phyloP scores from a whole-genome alignment of 2,113 vertebrate genomes.

The Crotalus horridus region DNA sequence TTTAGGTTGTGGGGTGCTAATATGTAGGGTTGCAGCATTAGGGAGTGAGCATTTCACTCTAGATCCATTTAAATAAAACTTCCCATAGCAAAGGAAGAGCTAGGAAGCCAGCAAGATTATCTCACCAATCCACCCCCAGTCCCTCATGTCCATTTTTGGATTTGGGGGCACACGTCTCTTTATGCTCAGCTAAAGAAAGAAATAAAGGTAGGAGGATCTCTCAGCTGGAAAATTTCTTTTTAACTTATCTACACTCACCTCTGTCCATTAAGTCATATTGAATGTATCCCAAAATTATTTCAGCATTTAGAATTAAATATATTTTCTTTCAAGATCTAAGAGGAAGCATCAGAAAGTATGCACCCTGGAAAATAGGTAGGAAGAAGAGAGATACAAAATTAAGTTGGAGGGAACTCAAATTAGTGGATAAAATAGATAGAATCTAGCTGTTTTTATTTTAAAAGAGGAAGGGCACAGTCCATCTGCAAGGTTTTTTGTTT shows the following conservation, averaged over 20 bases:
- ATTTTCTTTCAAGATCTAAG: background rate
- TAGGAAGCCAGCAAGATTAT: background rate
- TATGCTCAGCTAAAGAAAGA: background rate
- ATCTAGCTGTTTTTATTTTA: background rate
- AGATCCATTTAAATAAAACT: background rate
- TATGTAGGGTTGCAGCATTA: background rate
- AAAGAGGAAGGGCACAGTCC: background rate
- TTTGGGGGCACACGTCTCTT: background rate
- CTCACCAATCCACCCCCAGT: background rate
- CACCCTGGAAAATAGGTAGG: background rate
- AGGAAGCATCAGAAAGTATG: background rate
- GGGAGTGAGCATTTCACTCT: background rate
- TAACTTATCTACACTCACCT: background rate
- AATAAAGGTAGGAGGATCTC: background rate
- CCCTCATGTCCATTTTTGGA: background rate
- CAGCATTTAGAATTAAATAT: background rate
- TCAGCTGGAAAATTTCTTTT: background rate
- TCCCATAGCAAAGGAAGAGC: background rate
- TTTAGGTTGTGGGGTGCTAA: background rate
- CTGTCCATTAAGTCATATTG: background rate
- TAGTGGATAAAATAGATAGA: background rate
- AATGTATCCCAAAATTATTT: background rate
- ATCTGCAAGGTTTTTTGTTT: background rate
- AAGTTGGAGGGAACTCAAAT: background rate
- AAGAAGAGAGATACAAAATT: background rate